phyloP scores from a whole-genome alignment of 2,888 invertebrate species.

The Scaptomyza cyrtandrae region DNA sequence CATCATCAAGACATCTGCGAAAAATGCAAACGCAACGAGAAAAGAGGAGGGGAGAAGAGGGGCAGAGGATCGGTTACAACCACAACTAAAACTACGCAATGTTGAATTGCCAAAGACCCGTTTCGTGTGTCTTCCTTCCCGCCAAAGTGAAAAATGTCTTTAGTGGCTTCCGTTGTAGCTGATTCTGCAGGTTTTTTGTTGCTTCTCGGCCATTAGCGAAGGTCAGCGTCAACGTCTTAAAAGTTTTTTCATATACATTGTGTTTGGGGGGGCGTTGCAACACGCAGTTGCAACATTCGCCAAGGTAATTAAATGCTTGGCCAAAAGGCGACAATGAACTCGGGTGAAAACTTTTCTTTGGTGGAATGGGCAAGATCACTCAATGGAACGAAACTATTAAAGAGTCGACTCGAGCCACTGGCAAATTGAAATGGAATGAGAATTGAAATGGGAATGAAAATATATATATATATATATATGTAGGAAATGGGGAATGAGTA shows the following conservation, averaged over 20 bases:
- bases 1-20: conserved; percentile 52
- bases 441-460: conserved; percentile 4
- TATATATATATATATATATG: no score
- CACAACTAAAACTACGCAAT: conserved; percentile 45
- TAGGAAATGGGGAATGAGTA: conserved; percentile 13
- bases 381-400: conserved; percentile 70
- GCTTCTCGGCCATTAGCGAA: conserved; percentile 38
- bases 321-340: conserved; percentile 45
- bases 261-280: conserved; percentile 26
- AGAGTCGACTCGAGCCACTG: conserved; percentile 29
- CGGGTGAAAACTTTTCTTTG: conserved; percentile 30
- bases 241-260: conserved; percentile 53
- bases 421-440: conserved; percentile 47
- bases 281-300: conserved; percentile 34
- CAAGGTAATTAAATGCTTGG: conserved; percentile 24
- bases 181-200: conserved; percentile 8
- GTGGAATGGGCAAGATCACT: conserved; percentile 47
- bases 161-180: conserved; percentile 74
- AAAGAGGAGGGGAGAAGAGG: background rate
- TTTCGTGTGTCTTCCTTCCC: conserved; percentile 11
- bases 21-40: conserved; percentile 51
- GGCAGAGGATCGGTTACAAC: background rate
- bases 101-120: conserved; percentile 29
- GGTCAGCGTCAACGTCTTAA: conserved; percentile 66
- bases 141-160: conserved; percentile 36